A percentile compares a stretch with the other conserved stretches of the same genome.
phyloP scores from a whole-genome alignment of 2,113 vertebrate species.

The Ailuropoda melanoleuca region DNA sequence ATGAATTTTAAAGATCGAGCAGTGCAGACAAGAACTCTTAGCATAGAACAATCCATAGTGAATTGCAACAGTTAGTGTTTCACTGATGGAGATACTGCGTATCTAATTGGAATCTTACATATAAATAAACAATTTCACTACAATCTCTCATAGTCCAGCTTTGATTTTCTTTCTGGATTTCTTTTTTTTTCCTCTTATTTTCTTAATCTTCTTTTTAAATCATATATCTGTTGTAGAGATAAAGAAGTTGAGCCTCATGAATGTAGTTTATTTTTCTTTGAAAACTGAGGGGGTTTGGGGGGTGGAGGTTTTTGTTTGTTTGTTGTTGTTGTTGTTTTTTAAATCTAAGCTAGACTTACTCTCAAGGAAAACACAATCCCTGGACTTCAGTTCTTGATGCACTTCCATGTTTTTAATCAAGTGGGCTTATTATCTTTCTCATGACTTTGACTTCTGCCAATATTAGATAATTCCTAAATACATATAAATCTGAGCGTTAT shows the following conservation, averaged over 20 bases:
- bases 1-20: not conserved
- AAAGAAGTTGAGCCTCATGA: not conserved
- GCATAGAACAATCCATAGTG: not conserved
- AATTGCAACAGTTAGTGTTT: not conserved
- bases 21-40: not conserved
- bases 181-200: not conserved
- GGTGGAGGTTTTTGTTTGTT: not conserved
- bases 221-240: not conserved
- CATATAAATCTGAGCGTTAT: not conserved
- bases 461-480: not conserved
- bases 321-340: not conserved
- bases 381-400: not conserved
- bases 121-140: not conserved
- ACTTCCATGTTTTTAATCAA: not conserved
- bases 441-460: not conserved
- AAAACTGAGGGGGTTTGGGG: not conserved
- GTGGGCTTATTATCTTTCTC: not conserved
- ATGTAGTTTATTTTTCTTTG: not conserved
- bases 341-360: not conserved
- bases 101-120: not conserved
- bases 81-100: not conserved
- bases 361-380: not conserved
- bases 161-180: not conserved
- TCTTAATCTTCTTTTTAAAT: not conserved
- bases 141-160: not conserved